These are phyloP conservation scores for Turritopsis rubra DNA, from an alignment of 30 jellyfish, hydroid and myxozoan species.

Conservation along the genomic window DNA sequence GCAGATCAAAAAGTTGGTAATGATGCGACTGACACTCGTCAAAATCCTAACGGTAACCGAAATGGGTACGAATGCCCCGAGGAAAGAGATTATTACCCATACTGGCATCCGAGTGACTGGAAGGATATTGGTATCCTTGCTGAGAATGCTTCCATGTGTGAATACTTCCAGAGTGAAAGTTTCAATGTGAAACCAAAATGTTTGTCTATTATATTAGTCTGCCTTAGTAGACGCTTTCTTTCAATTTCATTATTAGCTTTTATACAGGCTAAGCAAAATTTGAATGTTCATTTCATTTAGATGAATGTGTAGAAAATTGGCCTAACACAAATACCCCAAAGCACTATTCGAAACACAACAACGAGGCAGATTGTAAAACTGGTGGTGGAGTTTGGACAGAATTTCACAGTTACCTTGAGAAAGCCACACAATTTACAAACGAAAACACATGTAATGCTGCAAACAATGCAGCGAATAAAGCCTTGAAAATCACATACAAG, in stretches of 20 bases:
- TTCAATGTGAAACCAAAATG: conserved; percentile 79
- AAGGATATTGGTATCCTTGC: conserved; percentile 94
- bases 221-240: neutral
- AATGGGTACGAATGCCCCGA: conserved; percentile 98
- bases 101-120: conserved; percentile 99
- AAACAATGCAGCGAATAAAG: conserved; percentile 32
- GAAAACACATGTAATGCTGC: conserved; percentile 50
- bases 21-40: conserved; percentile 86
- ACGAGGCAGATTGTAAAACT: conserved; percentile 61
- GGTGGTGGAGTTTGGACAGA: conserved; percentile 73
- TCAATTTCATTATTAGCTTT: neutral
- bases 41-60: conserved; percentile 78
- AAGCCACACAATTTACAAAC: conserved; percentile 36
- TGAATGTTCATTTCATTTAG: conserved; percentile 24
- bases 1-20: conserved; percentile 74
- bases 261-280: neutral
- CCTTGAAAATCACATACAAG: conserved; percentile 32
- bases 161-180: conserved; percentile 60
- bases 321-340: conserved; percentile 14
- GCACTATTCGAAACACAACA: conserved; percentile 59
- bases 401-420: conserved; percentile 71
- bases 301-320: conserved; percentile 72
- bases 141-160: conserved; percentile 67
- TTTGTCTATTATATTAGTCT: conserved; percentile 3
- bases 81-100: conserved; percentile 94